These are phyloP conservation scores for Malthinus flaveolus DNA, from an alignment of 2,888 invertebrate species.

Conservation along the genomic window DNA sequence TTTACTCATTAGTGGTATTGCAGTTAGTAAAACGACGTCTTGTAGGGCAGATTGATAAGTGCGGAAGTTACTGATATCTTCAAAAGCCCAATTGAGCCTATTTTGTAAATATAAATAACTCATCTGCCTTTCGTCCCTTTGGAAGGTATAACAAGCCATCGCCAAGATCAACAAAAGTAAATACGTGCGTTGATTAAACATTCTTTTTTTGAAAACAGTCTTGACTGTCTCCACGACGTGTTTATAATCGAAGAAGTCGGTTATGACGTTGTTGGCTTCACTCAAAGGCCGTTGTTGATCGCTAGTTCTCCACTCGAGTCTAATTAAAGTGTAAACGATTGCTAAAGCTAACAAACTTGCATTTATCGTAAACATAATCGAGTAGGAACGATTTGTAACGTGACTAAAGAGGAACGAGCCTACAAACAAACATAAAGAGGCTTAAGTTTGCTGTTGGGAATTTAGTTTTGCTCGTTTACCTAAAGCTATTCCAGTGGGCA, in stretches of 20 bases:
- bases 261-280: constrained; percentile 60
- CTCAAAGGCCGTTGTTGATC: constrained; percentile 63
- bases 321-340: constrained; percentile 66
- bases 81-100: constrained; percentile 72
- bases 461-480: constrained; percentile 58
- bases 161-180: constrained; percentile 71
- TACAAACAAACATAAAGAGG: constrained; percentile 47
- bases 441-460: no score
- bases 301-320: constrained; percentile 72
- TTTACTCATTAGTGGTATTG: constrained; percentile 73
- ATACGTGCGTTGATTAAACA: constrained; percentile 62
- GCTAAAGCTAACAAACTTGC: constrained; percentile 63
- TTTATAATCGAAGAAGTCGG: constrained; percentile 72
- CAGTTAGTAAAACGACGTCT: constrained; percentile 70
- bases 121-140: constrained; percentile 79
- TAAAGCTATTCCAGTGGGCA: constrained; percentile 79
- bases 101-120: constrained; percentile 74
- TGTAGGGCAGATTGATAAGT: constrained; percentile 74
- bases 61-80: constrained; percentile 69
- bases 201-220: constrained; percentile 65
- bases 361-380: constrained; percentile 75
- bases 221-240: constrained; percentile 67
- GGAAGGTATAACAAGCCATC: constrained; percentile 81
- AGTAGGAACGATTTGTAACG: constrained; percentile 67
- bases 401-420: constrained; percentile 67